Evolutionary conservation across 2,113 vertebrate species (phyloP).

Genomic region (Corythaeola cristata): DNA sequence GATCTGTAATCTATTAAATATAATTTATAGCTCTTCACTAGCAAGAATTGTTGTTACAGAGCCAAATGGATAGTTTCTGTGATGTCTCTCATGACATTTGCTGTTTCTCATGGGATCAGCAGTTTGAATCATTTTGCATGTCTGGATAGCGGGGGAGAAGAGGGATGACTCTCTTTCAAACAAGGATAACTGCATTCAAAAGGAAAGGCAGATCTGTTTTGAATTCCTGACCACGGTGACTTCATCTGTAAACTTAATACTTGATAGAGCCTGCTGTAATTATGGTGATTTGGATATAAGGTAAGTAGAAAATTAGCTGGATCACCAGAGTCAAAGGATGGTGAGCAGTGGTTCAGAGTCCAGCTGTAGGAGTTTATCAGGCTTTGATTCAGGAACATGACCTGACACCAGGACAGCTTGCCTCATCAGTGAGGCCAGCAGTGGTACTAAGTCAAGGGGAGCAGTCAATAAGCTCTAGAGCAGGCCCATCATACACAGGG

Average conservation of each 20-base stretch:
- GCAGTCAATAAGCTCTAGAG: background rate
- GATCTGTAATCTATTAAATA: conserved; percentile 21
- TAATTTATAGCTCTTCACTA: background rate
- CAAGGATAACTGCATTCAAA: background rate
- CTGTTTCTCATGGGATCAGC: background rate
- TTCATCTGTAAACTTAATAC: background rate
- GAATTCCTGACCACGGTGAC: background rate
- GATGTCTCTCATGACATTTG: background rate
- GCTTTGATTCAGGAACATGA: background rate
- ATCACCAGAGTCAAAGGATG: background rate
- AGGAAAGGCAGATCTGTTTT: background rate
- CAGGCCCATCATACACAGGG: no score
- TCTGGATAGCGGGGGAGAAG: background rate
- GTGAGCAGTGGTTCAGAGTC: background rate
- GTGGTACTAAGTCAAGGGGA: background rate
- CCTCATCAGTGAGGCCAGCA: background rate
- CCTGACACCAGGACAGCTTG: background rate
- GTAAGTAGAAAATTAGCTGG: background rate
- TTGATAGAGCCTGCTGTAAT: background rate
- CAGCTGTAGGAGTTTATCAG: background rate
- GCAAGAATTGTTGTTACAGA: background rate
- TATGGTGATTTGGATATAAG: background rate
- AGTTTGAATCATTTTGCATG: background rate
- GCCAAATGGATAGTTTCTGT: background rate
- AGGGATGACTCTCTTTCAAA: background rate